Evolutionary conservation across 2,113 vertebrate genomes (phyloP).

Genomic region (Periophthalmodon schlosseri): DNA sequence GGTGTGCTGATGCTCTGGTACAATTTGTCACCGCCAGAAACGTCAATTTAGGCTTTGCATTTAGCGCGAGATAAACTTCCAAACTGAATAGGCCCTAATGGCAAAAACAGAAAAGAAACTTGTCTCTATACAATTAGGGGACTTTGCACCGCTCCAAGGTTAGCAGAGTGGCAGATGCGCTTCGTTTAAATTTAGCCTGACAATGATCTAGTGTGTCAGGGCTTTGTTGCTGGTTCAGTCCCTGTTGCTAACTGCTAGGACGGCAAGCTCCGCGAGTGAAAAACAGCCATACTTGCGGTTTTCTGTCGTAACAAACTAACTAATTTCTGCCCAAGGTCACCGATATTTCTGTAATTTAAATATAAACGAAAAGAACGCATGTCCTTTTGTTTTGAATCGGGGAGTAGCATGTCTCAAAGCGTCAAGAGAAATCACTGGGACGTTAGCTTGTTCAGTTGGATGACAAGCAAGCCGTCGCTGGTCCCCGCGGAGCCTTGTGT

Average conservation of each 20-base stretch:
- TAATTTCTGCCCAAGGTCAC: constrained; percentile 72
- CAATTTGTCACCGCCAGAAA: constrained; percentile 17
- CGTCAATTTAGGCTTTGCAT: constrained; percentile 27
- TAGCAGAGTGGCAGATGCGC: constrained; percentile 55
- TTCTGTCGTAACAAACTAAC: constrained; percentile 63
- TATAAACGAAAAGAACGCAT: constrained; percentile 46
- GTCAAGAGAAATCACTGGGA: constrained; percentile 64
- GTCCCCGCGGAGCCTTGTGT: constrained; percentile 55
- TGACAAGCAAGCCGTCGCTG: constrained; percentile 39
- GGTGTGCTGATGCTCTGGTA: neutral
- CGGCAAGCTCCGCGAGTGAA: constrained; percentile 33
- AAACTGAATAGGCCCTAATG: constrained; percentile 40
- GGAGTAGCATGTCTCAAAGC: constrained; percentile 54
- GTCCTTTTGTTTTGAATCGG: constrained; percentile 67
- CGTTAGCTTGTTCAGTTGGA: constrained; percentile 62
- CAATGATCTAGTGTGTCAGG: constrained; percentile 43
- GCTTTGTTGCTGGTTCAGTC: constrained; percentile 52
- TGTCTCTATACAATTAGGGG: constrained; percentile 52
- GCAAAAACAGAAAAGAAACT: constrained; percentile 43
- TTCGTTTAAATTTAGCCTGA: constrained; percentile 67
- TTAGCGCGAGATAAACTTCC: constrained; percentile 33
- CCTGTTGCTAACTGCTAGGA: constrained; percentile 44
- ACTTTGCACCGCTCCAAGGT: too few species aligned
- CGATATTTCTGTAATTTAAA: constrained; percentile 72
- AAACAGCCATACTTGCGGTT: constrained; percentile 34